Base-by-base conservation (phyloP, 2,113 vertebrate genomes). In the Panurus biarmicus region DNA sequence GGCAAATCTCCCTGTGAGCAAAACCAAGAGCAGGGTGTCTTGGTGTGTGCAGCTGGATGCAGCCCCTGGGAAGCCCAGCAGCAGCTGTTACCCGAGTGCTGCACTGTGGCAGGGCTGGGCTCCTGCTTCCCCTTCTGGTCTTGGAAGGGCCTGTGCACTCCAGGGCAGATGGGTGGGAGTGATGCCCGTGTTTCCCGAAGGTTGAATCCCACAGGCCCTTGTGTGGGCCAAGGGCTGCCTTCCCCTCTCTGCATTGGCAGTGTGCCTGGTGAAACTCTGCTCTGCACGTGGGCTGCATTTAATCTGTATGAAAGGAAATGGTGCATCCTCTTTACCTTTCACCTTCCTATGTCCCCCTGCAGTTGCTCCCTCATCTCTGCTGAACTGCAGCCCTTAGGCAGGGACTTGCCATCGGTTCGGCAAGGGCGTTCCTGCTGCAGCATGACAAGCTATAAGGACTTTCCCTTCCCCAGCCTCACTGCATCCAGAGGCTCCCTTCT, bases 321-420 rank as follows among this genome's bases (percentile, higher is more conserved):
- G 33, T 21, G 18, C 33, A 23, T 73, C 76, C 45, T 70, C 25
- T 53, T 47, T 65, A 11, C 38, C 35, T 51, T 64, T 47, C 26
- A 5, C 16, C 19, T 40, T 64, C 16, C 29, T 18, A 0, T 3
- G 26, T 44, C 60, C 36, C 57, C 51, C 51, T 67, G 75, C 29
- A 16, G 2, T 35, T 60, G 65, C 20, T 90, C 25, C 35, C 42
- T 70, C 22, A 3, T 50, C 2, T 2, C 69, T 45, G 36, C 2
- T 4, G 7, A 45, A 9, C 22, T 20, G 15, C 69, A 58, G 50
- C 69, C 44, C 58, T 45, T 22, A 13, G 70, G 12, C 77, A 10
- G 14, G 38, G 36, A 19, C 24, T 81, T 44, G 45, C 17, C 11
- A 0, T 73, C 0, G 0, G 13, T 33, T 47, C 66, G 57, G 28